A percentile compares a stretch with the other conserved stretches of the same genome.
phyloP scores from a whole-genome alignment of 1,140 invertebrate species.

The Adelges cooleyi region DNA sequence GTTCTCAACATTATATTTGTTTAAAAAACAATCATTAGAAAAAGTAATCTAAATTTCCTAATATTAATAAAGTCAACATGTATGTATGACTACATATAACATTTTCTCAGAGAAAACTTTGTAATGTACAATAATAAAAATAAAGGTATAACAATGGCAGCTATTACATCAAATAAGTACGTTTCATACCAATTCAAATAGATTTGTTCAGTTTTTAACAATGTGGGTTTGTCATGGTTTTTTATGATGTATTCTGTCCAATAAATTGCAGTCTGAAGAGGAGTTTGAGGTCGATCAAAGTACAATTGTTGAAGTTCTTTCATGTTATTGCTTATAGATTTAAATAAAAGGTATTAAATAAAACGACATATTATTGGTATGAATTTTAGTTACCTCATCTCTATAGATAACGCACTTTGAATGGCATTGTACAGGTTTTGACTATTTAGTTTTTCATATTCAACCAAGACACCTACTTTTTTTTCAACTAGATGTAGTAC shows the following conservation, averaged over 20 bases:
- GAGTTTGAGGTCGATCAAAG: constrained; percentile 31
- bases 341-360: not conserved
- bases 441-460: not conserved
- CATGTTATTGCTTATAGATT: constrained; percentile 4
- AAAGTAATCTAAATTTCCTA: no score
- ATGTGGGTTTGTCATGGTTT: constrained; percentile 35
- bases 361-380: not conserved
- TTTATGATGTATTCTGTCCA: constrained; percentile 47
- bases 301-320: constrained; percentile 15
- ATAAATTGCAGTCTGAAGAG: constrained; percentile 44
- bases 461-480: not conserved
- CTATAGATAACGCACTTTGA: not conserved
- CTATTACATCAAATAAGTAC: not conserved
- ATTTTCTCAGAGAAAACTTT: no score
- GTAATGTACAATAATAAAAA: not conserved
- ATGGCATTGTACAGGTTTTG: not conserved
- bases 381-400: not conserved
- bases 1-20: no score
- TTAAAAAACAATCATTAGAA: no score
- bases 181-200: constrained; percentile 1
- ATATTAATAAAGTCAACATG: no score
- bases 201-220: not conserved
- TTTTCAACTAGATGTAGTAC: constrained; percentile 9
- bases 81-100: no score
- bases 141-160: not conserved